phyloP scores from a whole-genome alignment of 2,888 invertebrate genomes.

The Eudasyphora cyanicolor region DNA sequence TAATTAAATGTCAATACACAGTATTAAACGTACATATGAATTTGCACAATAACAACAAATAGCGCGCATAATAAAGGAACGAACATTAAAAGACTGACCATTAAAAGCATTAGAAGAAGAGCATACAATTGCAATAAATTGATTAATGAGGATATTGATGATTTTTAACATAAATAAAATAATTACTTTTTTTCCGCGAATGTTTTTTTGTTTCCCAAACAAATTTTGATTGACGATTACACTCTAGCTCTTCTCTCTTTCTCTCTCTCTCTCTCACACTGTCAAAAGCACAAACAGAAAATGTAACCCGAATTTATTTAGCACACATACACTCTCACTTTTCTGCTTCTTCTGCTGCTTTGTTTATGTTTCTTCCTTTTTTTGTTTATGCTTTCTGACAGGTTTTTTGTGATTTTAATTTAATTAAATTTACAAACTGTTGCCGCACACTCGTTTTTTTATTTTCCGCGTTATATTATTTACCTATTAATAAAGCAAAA shows the following conservation, averaged over 20 bases:
- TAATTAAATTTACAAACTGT: no score
- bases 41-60: conserved; percentile 36
- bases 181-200: no score
- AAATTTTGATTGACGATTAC: neutral
- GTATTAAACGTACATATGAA: neutral
- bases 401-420: no score
- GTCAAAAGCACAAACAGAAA: no score
- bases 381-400: no score
- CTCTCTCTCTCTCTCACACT: no score
- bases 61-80: neutral
- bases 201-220: neutral
- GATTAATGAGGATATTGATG: neutral
- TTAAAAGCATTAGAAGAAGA: neutral
- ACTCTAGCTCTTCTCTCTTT: neutral
- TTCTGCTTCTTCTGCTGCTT: neutral
- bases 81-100: no score
- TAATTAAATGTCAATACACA: conserved; percentile 48
- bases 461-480: no score
- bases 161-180: neutral
- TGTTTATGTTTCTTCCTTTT: neutral
- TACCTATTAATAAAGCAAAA: no score
- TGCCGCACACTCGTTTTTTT: no score
- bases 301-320: no score
- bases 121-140: neutral
- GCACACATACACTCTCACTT: no score